phyloP scores from a whole-genome alignment of 2,797 vertebrate genomes.

The Discoglossus pictus region DNA sequence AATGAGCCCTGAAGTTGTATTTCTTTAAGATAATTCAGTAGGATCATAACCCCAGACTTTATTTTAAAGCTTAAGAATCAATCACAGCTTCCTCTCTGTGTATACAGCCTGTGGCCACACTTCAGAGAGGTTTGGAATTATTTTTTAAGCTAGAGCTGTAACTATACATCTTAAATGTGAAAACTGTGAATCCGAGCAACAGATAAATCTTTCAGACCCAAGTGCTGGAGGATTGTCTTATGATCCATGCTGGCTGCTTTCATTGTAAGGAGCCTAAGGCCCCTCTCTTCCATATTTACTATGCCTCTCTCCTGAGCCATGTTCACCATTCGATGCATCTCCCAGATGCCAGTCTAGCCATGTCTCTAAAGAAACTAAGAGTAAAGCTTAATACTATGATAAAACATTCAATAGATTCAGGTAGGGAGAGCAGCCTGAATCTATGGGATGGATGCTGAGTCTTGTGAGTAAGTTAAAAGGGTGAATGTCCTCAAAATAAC shows the following conservation, averaged over 20 bases:
- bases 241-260: slow-evolving; percentile 15
- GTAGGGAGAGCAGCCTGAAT: too few relatives aligned
- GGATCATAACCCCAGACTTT: slow-evolving; percentile 33
- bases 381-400: too few relatives aligned
- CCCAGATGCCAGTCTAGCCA: neutral
- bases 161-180: slow-evolving; percentile 47
- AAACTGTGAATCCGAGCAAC: slow-evolving; percentile 30
- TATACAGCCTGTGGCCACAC: slow-evolving; percentile 50
- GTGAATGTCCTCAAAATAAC: too few relatives aligned
- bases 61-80: slow-evolving; percentile 46
- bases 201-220: slow-evolving; percentile 47
- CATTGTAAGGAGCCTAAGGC: slow-evolving; percentile 11
- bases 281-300: slow-evolving; percentile 24
- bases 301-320: slow-evolving; percentile 22
- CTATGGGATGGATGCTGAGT: too few relatives aligned
- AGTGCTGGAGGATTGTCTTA: slow-evolving; percentile 28
- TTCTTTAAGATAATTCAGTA: slow-evolving; percentile 47
- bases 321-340: slow-evolving; percentile 3
- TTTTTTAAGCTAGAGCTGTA: slow-evolving; percentile 45
- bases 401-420: too few relatives aligned
- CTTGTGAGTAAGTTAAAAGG: too few relatives aligned
- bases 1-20: slow-evolving; percentile 6
- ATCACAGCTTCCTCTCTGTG: slow-evolving; percentile 50
- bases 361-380: neutral
- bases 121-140: slow-evolving; percentile 46